phyloP scores from a whole-genome alignment of 2,888 invertebrate genomes.

The Panorpa germanica region DNA sequence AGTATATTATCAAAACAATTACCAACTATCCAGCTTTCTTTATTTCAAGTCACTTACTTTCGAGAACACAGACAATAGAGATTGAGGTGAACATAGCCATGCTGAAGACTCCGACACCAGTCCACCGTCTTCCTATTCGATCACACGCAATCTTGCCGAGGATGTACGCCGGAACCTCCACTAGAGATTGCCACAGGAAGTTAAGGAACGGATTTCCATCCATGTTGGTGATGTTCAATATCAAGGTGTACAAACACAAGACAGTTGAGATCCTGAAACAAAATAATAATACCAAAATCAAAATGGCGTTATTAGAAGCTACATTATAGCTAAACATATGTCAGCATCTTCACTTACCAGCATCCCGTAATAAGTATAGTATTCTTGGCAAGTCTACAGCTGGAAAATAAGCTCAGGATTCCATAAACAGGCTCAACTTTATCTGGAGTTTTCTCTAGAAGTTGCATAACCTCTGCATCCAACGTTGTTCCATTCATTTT shows the following conservation, averaged over 20 bases:
- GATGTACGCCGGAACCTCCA: conserved; percentile 41
- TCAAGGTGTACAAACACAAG: conserved; percentile 28
- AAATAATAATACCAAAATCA: conserved; percentile 9
- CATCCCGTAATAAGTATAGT: conserved; percentile 31
- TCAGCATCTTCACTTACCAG: conserved; percentile 29
- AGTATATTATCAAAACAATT: too few species aligned
- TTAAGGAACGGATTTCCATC: conserved; percentile 45
- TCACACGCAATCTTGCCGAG: conserved; percentile 28
- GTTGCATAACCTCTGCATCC: conserved; percentile 21
- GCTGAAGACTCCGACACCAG: conserved; percentile 17
- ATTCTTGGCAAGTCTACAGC: conserved; percentile 31
- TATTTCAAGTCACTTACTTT: conserved; percentile 17
- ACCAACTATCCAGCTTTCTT: too few species aligned
- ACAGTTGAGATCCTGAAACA: conserved; percentile 27
- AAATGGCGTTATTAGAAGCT: background rate
- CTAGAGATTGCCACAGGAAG: conserved; percentile 38
- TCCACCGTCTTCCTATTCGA: conserved; percentile 20
- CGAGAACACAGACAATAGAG: conserved; percentile 15
- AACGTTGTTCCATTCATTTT: conserved; percentile 28
- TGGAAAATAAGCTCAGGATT: conserved; percentile 33
- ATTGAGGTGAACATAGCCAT: conserved; percentile 18
- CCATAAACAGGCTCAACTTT: conserved; percentile 26
- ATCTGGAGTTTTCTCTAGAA: conserved; percentile 23
- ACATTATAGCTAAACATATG: too few species aligned
- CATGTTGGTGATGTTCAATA: conserved; percentile 31